A percentile compares a stretch with the other conserved stretches of the same genome.
phyloP scores from a whole-genome alignment of 2,113 vertebrate genomes.

The Aegypius monachus region DNA sequence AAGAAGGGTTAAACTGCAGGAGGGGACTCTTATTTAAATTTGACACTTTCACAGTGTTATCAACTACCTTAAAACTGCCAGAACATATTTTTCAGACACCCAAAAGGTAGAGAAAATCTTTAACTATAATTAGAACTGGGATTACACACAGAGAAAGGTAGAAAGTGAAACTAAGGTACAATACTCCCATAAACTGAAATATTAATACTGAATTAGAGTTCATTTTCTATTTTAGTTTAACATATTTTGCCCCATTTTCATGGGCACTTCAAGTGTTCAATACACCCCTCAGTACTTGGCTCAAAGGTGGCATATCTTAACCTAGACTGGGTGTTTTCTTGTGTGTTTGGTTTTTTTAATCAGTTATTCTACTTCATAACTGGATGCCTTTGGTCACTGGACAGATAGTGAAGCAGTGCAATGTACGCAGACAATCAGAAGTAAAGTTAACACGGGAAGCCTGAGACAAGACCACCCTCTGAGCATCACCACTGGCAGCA shows the following conservation, averaged over 20 bases:
- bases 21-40: neutral
- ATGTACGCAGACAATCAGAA: neutral
- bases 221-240: neutral
- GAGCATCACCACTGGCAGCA: neutral
- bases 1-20: neutral
- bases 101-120: neutral
- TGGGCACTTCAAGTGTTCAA: neutral
- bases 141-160: neutral
- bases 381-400: constrained; percentile 28
- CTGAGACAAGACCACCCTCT: neutral
- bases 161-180: neutral
- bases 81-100: neutral
- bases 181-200: neutral
- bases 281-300: neutral
- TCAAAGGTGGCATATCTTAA: neutral
- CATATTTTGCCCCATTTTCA: neutral
- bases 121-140: neutral
- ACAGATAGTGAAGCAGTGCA: neutral
- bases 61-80: neutral
- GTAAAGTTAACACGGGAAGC: neutral
- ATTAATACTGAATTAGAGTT: neutral
- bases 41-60: neutral
- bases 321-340: neutral
- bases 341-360: neutral
- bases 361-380: neutral